phyloP scores from a whole-genome alignment of 2,888 invertebrate genomes.

The Girardia tigrina region DNA sequence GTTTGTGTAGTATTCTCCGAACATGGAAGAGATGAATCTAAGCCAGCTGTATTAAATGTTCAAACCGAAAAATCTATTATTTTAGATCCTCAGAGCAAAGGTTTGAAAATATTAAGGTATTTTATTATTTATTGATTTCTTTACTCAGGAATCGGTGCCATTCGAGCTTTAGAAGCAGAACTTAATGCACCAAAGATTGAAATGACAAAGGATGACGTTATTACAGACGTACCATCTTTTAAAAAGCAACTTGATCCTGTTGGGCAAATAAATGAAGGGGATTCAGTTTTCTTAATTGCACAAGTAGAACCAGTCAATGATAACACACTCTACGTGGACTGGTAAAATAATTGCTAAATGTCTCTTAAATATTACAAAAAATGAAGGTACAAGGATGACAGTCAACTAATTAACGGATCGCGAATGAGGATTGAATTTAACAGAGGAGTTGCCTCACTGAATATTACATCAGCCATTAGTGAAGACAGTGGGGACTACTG shows the following conservation, averaged over 20 bases:
- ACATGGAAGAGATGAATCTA: constrained; percentile 64
- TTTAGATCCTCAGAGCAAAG: not conserved
- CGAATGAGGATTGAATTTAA: constrained; percentile 89
- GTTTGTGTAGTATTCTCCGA: constrained; percentile 85
- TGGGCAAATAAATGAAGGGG: constrained; percentile 62
- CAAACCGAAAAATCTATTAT: not conserved
- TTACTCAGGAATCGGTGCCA: constrained; percentile 65
- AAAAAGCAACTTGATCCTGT: constrained; percentile 27
- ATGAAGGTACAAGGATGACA: constrained; percentile 29
- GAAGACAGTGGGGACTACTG: constrained; percentile 90
- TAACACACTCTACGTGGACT: constrained; percentile 76
- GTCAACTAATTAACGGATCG: constrained; percentile 38
- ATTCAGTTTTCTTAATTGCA: constrained; percentile 71
- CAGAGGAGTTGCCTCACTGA: constrained; percentile 88
- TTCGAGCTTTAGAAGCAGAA: constrained; percentile 69
- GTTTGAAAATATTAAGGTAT: not conserved
- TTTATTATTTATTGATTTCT: not conserved
- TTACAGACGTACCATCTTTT: not conserved
- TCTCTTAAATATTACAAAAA: not conserved
- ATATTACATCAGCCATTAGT: constrained; percentile 82
- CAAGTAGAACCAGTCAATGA: constrained; percentile 84
- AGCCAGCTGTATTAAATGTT: not conserved
- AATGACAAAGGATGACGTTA: not conserved
- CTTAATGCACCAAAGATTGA: constrained; percentile 48
- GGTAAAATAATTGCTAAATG: constrained; percentile 59